phyloP scores from a whole-genome alignment of 2,797 vertebrate species.

The Gymnopithys bicolor region DNA sequence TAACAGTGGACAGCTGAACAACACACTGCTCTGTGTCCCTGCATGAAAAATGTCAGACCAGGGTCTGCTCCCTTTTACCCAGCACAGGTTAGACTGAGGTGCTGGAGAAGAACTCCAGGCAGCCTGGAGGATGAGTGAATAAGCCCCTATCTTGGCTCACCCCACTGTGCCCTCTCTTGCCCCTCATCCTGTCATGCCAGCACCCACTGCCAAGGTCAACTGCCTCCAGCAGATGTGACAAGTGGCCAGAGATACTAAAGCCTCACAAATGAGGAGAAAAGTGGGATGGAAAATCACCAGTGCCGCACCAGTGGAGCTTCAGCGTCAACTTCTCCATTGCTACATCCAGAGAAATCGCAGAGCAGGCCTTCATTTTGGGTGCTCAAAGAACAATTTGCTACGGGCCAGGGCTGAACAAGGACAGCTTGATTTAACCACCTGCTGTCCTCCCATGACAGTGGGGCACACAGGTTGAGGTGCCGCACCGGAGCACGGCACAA shows the following conservation, averaged over 20 bases:
- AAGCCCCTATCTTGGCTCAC: not conserved
- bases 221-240: not conserved
- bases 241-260: not conserved
- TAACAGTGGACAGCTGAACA: not conserved
- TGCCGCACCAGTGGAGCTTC: not conserved
- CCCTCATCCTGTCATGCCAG: not conserved
- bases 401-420: not conserved
- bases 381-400: not conserved
- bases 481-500: fast-evolving
- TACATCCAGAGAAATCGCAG: not conserved
- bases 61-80: not conserved
- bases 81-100: not conserved
- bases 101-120: not conserved
- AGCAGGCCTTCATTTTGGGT: not conserved
- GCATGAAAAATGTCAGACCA: not conserved
- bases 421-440: not conserved
- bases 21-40: not conserved
- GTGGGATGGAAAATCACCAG: not conserved
- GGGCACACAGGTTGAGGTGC: not conserved
- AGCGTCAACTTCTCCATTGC: not conserved
- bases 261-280: not conserved
- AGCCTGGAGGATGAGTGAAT: not conserved
- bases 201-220: not conserved
- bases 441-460: not conserved
- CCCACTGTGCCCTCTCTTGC: fast-evolving